Base-by-base conservation (phyloP, 2,797 vertebrate species). In the Mus spretus region DNA sequence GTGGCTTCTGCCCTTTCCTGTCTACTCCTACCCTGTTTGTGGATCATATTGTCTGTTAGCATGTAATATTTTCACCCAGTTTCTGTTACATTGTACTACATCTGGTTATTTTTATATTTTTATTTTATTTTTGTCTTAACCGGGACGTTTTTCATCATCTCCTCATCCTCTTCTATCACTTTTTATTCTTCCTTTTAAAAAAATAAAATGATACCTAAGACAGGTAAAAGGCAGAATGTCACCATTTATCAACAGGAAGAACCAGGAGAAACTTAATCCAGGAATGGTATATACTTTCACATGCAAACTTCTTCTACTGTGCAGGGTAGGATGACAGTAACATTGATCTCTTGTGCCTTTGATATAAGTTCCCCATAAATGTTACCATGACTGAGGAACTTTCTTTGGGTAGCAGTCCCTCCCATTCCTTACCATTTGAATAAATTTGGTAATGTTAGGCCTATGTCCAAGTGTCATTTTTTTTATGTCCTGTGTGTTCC, bases 401-500 rank as follows among this genome's bases (percentile, higher is more conserved):
- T 67, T 17, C 31, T 67, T 34, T 70, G 67, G 67, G 31, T n/a
- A n/a, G 15, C 15, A 17, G 63, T 65, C 12, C 63, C 28, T 31
- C 28, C 63, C 12, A 31, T 5, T 13, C 28, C 13, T 67, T 67
- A 67, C 34, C 63, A 67, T 53, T 67, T 90, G 82, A 37, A 87
- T 50, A 92, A 92, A 47, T 61, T 88, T 65, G 63, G 61, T 63
- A 86, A 70, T 1, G 61, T 40, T 59, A 9, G 40, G 12, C 59
- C 3, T 78, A 20, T 75, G 50, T 91, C 74, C 28, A 82, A 20
- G 57, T n/a, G 89, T 15, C 47, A 6, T 57, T 90, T 91, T 90
- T 91, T 70, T 67, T 83, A 65, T 61, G 50, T 80, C 20, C 44
- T 44, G 1, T 94, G 80, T 93, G 59, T 47, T 91, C 85, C 65